phyloP scores from a whole-genome alignment of 2,888 invertebrate species.

The Volucella bombylans region DNA sequence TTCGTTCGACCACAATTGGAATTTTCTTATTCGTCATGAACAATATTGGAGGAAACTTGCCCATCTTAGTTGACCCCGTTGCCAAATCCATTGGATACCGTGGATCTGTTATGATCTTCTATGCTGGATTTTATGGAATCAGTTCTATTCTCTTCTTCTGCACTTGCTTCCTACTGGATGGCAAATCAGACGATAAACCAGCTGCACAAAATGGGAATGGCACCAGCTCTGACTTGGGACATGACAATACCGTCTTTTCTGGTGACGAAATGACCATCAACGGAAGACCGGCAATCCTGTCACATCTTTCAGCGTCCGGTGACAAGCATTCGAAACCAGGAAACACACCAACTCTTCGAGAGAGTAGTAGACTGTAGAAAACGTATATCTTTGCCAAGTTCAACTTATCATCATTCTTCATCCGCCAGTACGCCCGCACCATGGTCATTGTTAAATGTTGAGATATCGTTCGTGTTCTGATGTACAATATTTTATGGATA shows the following conservation, averaged over 20 bases:
- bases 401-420: slow-evolving; percentile 15
- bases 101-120: slow-evolving; percentile 92
- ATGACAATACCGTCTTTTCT: slow-evolving; percentile 81
- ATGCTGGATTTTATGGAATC: slow-evolving; percentile 92
- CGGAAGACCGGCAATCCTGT: slow-evolving; percentile 78
- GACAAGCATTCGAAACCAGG: slow-evolving; percentile 77
- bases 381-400: slow-evolving; percentile 3
- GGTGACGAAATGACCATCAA: slow-evolving; percentile 80
- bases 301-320: slow-evolving; percentile 78
- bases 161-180: slow-evolving; percentile 92
- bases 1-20: slow-evolving; percentile 92
- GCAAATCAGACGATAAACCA: slow-evolving; percentile 78
- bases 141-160: slow-evolving; percentile 92
- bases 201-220: slow-evolving; percentile 69
- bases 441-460: slow-evolving; percentile 40
- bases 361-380: slow-evolving; percentile 81
- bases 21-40: slow-evolving; percentile 96
- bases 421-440: slow-evolving; percentile 4
- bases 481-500: too few relatives aligned
- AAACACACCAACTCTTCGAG: slow-evolving; percentile 72
- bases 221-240: slow-evolving; percentile 79
- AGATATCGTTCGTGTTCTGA: neutral
- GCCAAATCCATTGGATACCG: slow-evolving; percentile 91
- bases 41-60: slow-evolving; percentile 94
- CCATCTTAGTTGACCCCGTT: slow-evolving; percentile 93